Evolutionary conservation across 92 coral and sea anemone species (phyloP).

Genomic region (Porites lobata): DNA sequence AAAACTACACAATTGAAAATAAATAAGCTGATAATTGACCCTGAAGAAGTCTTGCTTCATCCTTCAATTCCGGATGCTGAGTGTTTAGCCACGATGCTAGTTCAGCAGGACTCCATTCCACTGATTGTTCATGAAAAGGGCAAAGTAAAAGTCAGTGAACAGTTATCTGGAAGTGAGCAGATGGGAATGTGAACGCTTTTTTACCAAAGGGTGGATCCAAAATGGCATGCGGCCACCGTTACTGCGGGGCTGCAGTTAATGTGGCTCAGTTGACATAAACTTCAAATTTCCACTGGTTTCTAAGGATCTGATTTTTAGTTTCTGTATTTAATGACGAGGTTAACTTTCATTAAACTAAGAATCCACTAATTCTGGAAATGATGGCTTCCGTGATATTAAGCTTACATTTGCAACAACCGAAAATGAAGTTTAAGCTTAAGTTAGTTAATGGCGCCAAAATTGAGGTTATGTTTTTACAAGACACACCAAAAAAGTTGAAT

Average conservation of each 20-base stretch:
- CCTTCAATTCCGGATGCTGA: conserved; percentile 2
- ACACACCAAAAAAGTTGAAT: background rate
- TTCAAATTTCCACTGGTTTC: background rate
- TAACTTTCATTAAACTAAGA: background rate
- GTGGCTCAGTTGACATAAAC: no score
- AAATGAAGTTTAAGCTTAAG: background rate
- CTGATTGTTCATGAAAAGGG: conserved; percentile 8
- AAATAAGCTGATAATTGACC: background rate
- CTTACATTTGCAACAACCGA: background rate
- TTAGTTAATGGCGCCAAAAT: background rate
- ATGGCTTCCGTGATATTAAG: background rate
- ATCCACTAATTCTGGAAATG: background rate
- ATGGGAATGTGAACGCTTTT: background rate
- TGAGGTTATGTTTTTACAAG: background rate
- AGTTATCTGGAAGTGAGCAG: background rate
- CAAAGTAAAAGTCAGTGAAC: background rate
- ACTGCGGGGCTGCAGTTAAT: no score
- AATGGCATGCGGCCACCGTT: no score
- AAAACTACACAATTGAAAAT: no score
- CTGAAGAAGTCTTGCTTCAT: conserved; percentile 9
- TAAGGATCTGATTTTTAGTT: background rate
- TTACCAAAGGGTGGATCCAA: background rate
- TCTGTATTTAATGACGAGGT: background rate
- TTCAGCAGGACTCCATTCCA: conserved; percentile 17
- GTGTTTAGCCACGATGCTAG: conserved; percentile 14